Evolutionary conservation across 2,888 invertebrate genomes (phyloP).

Genomic region (Dryadula phaetusa): DNA sequence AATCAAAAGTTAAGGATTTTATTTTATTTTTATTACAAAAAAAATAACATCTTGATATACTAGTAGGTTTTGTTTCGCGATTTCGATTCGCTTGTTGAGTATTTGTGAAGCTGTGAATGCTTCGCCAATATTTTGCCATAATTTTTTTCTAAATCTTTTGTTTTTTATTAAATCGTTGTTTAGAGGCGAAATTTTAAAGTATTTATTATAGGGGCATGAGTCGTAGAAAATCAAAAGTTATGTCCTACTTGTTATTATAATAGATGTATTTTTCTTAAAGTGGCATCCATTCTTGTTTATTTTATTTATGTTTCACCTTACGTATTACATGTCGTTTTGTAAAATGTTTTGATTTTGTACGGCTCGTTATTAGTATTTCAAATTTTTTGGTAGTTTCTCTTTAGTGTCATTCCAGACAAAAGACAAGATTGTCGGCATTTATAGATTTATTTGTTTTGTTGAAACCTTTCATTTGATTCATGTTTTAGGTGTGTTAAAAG

Average conservation of each 20-base stretch:
- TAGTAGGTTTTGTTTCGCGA: slow-evolving; percentile 24
- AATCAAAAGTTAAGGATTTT: slow-evolving; percentile 13
- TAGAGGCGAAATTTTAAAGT: slow-evolving; percentile 70
- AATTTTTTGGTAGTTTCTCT: slow-evolving; percentile 56
- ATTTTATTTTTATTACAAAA: slow-evolving; percentile 18
- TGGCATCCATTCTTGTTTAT: neutral
- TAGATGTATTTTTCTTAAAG: neutral
- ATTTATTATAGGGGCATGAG: slow-evolving; percentile 52
- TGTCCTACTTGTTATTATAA: neutral
- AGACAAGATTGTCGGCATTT: slow-evolving; percentile 83
- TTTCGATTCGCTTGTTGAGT: slow-evolving; percentile 60
- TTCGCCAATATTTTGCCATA: slow-evolving; percentile 83
- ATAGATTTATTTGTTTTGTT: slow-evolving; percentile 72
- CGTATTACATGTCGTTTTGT: neutral
- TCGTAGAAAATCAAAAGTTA: slow-evolving; percentile 6
- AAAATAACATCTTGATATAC: neutral
- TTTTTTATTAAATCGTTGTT: slow-evolving; percentile 65
- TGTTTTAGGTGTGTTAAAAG: slow-evolving; percentile 63
- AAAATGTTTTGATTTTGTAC: neutral
- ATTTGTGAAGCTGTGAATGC: slow-evolving; percentile 68
- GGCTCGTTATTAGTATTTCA: slow-evolving; percentile 47
- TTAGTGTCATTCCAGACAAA: slow-evolving; percentile 83
- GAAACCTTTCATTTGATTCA: slow-evolving; percentile 46
- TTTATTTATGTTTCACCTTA: neutral
- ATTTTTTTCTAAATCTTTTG: slow-evolving; percentile 61